phyloP scores from a whole-genome alignment of 2,797 vertebrate genomes.

The Phoebastria nigripes region DNA sequence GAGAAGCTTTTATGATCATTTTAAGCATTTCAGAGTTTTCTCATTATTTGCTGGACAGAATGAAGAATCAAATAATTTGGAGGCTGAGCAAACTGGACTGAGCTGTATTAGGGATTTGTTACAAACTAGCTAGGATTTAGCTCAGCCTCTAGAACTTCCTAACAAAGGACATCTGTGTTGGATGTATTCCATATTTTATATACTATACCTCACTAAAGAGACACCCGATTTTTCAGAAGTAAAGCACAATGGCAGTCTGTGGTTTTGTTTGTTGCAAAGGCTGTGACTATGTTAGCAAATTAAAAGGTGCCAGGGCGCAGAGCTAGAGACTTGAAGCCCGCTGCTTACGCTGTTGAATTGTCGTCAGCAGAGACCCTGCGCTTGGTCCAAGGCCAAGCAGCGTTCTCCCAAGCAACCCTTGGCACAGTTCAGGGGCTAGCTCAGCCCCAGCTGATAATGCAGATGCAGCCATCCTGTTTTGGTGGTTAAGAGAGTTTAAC shows the following conservation, averaged over 20 bases:
- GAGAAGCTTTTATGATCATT: neutral
- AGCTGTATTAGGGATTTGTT: neutral
- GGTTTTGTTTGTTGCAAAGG: neutral
- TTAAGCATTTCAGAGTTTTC: neutral
- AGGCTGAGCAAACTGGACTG: neutral
- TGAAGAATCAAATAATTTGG: neutral
- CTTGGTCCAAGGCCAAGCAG: neutral
- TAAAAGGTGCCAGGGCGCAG: neutral
- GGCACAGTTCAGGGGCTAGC: neutral
- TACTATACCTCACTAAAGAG: neutral
- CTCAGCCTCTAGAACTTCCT: neutral
- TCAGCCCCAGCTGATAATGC: neutral
- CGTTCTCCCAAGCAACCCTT: neutral
- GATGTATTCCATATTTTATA: accelerated
- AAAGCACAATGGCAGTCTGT: neutral
- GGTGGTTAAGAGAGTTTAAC: neutral
- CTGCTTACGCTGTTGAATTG: neutral
- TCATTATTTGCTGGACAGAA: neutral
- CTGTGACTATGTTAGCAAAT: neutral
- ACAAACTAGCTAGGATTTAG: neutral
- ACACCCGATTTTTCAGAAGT: neutral
- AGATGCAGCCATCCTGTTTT: neutral
- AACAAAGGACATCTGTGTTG: neutral
- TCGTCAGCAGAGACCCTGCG: neutral
- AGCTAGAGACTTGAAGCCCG: neutral